phyloP scores from a whole-genome alignment of 2,113 vertebrate species.

The Aythya baeri region DNA sequence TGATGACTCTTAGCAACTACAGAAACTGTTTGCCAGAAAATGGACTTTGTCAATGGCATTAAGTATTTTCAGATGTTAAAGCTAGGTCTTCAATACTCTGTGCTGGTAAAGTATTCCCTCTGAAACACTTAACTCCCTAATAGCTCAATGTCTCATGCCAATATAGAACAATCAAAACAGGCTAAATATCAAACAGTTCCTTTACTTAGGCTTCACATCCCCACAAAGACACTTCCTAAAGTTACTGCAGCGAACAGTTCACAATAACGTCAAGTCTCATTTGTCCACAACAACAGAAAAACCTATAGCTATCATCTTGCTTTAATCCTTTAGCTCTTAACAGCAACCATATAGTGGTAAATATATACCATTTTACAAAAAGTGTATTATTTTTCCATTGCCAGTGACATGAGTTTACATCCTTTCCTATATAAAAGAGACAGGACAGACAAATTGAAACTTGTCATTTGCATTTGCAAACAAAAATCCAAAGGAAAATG shows the following conservation, averaged over 20 bases:
- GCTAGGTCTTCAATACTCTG: rapidly evolving
- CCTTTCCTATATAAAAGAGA: neutral
- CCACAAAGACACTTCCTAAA: neutral
- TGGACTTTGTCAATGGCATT: neutral
- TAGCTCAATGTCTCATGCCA: neutral
- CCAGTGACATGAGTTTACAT: neutral
- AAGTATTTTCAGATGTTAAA: neutral
- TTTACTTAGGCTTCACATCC: neutral
- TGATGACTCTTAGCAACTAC: neutral
- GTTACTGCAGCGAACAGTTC: neutral
- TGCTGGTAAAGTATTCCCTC: neutral
- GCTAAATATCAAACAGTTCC: neutral
- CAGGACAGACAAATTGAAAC: conserved; percentile 12
- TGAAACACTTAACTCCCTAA: neutral
- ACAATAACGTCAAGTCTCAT: neutral
- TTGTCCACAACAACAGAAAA: neutral
- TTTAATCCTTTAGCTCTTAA: neutral
- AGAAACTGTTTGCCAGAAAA: neutral
- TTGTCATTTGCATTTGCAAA: conserved; percentile 16
- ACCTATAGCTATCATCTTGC: neutral
- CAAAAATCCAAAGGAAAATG: neutral
- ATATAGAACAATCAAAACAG: neutral
- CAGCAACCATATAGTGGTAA: rapidly evolving
- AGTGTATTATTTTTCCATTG: neutral
- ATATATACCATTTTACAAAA: neutral